Conservation (phyloP, 2,113 vertebrate genomes). For the Menidia beryllina region DNA sequence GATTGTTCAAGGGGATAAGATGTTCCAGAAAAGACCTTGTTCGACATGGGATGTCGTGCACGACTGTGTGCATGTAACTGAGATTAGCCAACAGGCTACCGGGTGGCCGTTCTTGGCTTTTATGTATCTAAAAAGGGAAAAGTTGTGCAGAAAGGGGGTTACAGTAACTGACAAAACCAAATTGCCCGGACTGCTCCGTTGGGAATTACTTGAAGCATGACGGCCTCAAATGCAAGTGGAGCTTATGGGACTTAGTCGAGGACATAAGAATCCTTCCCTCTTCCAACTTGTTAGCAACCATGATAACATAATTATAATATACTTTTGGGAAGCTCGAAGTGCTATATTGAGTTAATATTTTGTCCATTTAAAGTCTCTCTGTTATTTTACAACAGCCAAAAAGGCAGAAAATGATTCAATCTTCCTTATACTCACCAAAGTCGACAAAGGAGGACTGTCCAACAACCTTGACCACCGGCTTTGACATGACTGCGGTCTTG, state of each 20-base stretch:
- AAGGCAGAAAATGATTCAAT: conserved; percentile 6
- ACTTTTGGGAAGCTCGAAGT: too few species aligned
- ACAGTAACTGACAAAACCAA: conserved; percentile 46
- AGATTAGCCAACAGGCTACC: conserved; percentile 34
- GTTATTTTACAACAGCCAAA: neutral
- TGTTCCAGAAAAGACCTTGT: conserved; percentile 51
- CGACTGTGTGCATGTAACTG: conserved; percentile 16
- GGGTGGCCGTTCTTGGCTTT: conserved; percentile 10
- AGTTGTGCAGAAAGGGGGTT: conserved; percentile 35
- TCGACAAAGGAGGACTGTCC: conserved; percentile 96
- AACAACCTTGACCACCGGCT: conserved; percentile 65
- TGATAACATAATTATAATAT: neutral
- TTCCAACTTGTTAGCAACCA: neutral
- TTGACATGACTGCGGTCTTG: conserved; percentile 19
- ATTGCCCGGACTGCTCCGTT: conserved; percentile 52
- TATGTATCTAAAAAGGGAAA: conserved; percentile 13
- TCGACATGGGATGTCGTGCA: conserved; percentile 29
- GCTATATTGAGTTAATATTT: too few species aligned
- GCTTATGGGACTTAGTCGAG: conserved; percentile 42
- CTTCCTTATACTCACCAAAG: conserved; percentile 87
- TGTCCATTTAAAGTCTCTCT: neutral
- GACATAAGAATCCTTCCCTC: conserved; percentile 4
- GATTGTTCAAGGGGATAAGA: conserved; percentile 75
- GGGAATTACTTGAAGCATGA: conserved; percentile 50
- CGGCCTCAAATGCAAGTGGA: conserved; percentile 39